Evolutionary conservation across 2,888 invertebrate species (phyloP).

Genomic region (Euplagia quadripunctaria): DNA sequence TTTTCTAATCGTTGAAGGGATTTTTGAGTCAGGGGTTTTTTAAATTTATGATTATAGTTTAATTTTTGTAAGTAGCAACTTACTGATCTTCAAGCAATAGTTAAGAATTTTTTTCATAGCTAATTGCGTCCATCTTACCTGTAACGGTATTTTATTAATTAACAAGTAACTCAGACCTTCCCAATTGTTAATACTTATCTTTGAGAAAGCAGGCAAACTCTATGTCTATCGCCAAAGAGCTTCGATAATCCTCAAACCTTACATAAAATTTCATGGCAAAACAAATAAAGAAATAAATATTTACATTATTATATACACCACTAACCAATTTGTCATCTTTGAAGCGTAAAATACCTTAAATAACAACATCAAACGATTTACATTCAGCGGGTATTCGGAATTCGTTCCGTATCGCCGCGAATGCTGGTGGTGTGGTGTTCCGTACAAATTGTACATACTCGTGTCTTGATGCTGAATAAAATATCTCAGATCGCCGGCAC

Average conservation of each 20-base stretch:
- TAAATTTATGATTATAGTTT: too few relatives aligned
- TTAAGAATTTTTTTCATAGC: too few relatives aligned
- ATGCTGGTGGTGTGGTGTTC: constrained; percentile 10
- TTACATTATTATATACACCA: background rate
- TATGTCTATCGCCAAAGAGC: background rate
- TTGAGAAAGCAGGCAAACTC: background rate
- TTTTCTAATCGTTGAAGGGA: too few relatives aligned
- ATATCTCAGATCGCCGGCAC: constrained; percentile 18
- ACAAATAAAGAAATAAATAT: background rate
- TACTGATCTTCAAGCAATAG: too few relatives aligned
- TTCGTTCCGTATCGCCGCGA: constrained; percentile 11
- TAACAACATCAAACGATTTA: constrained; percentile 28
- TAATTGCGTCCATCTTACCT: too few relatives aligned
- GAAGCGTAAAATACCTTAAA: constrained; percentile 38
- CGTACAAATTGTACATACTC: constrained; percentile 19
- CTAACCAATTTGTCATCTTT: constrained; percentile 9
- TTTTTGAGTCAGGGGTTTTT: too few relatives aligned
- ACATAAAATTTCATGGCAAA: background rate
- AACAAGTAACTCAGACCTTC: too few relatives aligned
- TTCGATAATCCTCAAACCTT: background rate
- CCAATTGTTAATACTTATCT: background rate
- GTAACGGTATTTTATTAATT: too few relatives aligned
- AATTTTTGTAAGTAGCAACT: too few relatives aligned
- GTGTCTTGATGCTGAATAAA: constrained; percentile 19
- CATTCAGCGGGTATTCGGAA: constrained; percentile 11